Conservation (phyloP, 2,113 vertebrate genomes). For the Gracilinanus agilis region DNA sequence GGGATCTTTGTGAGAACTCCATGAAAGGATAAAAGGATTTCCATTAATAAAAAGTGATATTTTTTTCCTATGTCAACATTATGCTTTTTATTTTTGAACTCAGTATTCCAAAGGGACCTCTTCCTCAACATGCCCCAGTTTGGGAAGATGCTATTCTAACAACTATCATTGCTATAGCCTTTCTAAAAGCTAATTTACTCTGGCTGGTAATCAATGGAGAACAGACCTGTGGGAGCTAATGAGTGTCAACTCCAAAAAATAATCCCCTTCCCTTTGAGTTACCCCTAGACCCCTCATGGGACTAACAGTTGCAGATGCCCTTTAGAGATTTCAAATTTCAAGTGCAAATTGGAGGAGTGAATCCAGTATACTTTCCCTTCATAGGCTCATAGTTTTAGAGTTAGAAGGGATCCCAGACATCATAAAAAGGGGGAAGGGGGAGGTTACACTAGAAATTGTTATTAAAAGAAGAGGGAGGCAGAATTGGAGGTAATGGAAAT, state of each 20-base stretch:
- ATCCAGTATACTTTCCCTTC: not conserved
- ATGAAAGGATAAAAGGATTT: not conserved
- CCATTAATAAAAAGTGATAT: too few relatives aligned
- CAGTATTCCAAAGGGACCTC: too few relatives aligned
- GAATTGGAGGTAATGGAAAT: not conserved
- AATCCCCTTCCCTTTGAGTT: not conserved
- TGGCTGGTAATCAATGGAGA: too few relatives aligned
- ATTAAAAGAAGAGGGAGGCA: not conserved
- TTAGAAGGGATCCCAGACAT: not conserved
- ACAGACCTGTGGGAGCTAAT: too few relatives aligned
- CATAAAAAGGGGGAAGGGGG: not conserved
- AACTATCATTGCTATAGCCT: too few relatives aligned
- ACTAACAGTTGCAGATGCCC: not conserved
- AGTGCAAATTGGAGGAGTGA: not conserved
- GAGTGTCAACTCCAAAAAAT: not conserved
- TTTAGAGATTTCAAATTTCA: not conserved
- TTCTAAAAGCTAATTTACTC: too few relatives aligned
- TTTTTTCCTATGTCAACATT: too few relatives aligned
- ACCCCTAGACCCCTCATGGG: not conserved
- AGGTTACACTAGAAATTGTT: not conserved
- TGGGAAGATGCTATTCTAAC: too few relatives aligned
- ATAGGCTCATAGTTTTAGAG: not conserved
- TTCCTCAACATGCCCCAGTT: too few relatives aligned
- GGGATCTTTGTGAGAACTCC: not conserved
- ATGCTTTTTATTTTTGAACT: too few relatives aligned